These are phyloP conservation scores for Anhinga anhinga DNA, from an alignment of 2,113 vertebrate species.

Conservation along the genomic window DNA sequence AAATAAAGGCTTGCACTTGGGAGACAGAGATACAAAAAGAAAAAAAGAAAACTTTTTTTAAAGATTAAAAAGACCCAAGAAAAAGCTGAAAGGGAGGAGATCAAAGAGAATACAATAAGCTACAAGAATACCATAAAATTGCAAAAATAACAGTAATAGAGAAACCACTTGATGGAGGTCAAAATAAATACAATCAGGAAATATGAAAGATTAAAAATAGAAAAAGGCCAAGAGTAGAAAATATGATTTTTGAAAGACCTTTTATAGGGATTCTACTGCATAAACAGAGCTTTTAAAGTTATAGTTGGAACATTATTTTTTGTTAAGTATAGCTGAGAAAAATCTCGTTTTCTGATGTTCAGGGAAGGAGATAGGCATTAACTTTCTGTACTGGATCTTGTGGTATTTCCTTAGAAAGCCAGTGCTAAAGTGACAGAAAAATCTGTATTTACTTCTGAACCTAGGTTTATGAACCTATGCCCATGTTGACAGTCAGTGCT, in stretches of 20 bases:
- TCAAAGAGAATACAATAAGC: slow-evolving; percentile 67
- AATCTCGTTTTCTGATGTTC: background rate
- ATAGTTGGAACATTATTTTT: background rate
- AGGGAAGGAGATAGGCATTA: background rate
- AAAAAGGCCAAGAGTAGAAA: slow-evolving; percentile 53
- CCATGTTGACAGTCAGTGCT: background rate
- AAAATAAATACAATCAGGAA: slow-evolving; percentile 70
- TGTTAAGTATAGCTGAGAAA: background rate
- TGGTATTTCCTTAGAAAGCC: background rate
- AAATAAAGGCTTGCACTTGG: slow-evolving; percentile 61
- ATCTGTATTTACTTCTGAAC: background rate
- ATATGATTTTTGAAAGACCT: background rate
- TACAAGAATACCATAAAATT: slow-evolving; percentile 71
- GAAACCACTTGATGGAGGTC: slow-evolving; percentile 64
- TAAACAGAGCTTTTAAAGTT: slow-evolving; percentile 33
- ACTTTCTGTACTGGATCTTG: background rate
- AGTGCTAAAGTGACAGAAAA: background rate
- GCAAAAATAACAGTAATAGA: slow-evolving; percentile 73
- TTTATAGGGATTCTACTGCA: slow-evolving; percentile 16
- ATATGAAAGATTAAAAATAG: slow-evolving; percentile 54
- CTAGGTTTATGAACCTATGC: background rate
- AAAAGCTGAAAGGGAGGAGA: slow-evolving; percentile 67
- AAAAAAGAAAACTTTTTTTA: slow-evolving; percentile 39
- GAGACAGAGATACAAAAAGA: slow-evolving; percentile 54
- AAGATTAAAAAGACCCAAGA: slow-evolving; percentile 65